These are phyloP conservation scores for Ctenodactylus gundi DNA, from an alignment of 2,113 vertebrate species.

Conservation along the genomic window DNA sequence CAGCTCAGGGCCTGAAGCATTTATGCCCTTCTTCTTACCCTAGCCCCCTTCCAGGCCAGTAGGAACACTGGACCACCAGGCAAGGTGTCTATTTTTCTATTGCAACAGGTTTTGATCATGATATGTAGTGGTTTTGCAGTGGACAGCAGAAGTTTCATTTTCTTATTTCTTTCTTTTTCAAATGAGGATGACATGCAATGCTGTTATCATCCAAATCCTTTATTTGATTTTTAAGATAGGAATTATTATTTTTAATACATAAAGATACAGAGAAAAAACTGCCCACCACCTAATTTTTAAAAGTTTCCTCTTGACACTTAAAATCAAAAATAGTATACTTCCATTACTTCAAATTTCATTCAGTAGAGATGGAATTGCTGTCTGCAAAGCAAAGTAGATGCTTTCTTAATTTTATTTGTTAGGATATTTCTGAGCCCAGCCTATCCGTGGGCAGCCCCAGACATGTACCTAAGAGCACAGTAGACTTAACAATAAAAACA, in stretches of 20 bases:
- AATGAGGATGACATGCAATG: neutral
- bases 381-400: conserved; percentile 39
- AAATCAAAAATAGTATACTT: conserved; percentile 32
- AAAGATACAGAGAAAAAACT: conserved; percentile 14
- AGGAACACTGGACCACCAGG: neutral
- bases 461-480: neutral
- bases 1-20: neutral
- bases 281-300: neutral
- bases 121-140: neutral
- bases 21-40: no score
- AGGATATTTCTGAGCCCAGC: neutral
- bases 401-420: conserved; percentile 38
- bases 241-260: neutral
- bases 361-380: neutral
- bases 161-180: neutral
- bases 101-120: conserved; percentile 4
- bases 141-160: neutral
- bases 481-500: conserved; percentile 9
- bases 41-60: neutral
- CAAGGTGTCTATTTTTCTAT: neutral
- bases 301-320: conserved; percentile 9
- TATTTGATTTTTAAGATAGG: conserved; percentile 42
- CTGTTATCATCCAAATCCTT: neutral
- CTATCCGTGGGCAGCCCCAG: neutral
- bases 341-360: neutral